Conservation (phyloP, 1,140 invertebrate species). For the Drosophila chauvacae region DNA sequence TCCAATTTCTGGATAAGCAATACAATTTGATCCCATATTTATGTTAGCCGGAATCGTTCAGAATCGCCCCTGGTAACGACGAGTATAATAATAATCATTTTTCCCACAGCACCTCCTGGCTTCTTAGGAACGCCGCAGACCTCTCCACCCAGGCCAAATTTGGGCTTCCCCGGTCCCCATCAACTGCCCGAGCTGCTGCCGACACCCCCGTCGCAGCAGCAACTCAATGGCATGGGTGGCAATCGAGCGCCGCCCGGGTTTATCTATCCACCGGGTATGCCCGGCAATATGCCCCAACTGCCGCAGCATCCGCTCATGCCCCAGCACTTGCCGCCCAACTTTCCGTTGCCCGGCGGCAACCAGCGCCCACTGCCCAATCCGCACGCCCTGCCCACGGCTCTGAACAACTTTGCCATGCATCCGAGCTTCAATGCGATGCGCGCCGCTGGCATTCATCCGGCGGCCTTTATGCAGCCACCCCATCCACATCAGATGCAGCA, state of each 20-base stretch:
- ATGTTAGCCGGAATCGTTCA: background rate
- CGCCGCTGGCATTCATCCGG: conserved; percentile 78
- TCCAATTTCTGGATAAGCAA: background rate
- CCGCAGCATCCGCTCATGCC: conserved; percentile 71
- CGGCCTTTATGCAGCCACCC: conserved; percentile 84
- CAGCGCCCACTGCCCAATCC: conserved; percentile 83
- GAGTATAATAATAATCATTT: background rate
- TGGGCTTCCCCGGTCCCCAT: conserved; percentile 65
- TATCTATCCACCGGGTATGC: conserved; percentile 63
- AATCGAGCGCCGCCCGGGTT: conserved; percentile 70
- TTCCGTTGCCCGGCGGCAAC: conserved; percentile 52
- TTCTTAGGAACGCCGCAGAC: conserved; percentile 64
- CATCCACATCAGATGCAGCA: conserved; percentile 59
- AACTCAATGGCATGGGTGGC: conserved; percentile 63
- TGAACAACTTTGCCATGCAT: conserved; percentile 84
- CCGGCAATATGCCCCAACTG: conserved; percentile 54
- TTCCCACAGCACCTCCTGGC: conserved; percentile 65
- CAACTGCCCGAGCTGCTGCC: conserved; percentile 69
- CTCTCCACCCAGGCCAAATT: conserved; percentile 67
- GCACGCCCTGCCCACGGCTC: conserved; percentile 78
- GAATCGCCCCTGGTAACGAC: background rate
- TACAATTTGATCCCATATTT: background rate
- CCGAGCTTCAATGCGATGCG: conserved; percentile 84
- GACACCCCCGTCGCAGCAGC: conserved; percentile 57
- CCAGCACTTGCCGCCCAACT: conserved; percentile 74